Base-by-base conservation (phyloP, 2,797 vertebrate genomes). In the Delichon dasypus region DNA sequence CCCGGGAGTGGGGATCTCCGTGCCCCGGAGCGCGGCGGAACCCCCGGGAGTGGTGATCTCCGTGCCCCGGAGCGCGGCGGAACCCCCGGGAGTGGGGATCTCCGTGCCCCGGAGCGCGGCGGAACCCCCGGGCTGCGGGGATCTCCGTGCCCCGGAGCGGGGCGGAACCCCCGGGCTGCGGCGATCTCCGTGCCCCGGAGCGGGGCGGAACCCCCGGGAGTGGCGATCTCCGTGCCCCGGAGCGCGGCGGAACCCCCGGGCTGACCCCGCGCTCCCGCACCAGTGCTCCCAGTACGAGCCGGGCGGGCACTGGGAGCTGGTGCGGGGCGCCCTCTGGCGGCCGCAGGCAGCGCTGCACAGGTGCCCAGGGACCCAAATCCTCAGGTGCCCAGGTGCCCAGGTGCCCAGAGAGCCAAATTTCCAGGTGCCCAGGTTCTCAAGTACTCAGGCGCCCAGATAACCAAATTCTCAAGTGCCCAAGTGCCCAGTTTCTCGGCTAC, bases 51-150 rank as follows among this genome's bases (percentile, higher is more conserved):
- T 2, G 17, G 27, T n/a, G 48, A 7, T 72, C 27, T 18, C 7
- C 10, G 67, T 25, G 9, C 57, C 55, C 6, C 26, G 1, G 57
- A 19, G 10, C 20, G 32, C 7, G 3, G 61, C 26, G 30, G 30
- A 5, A 3, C 9, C 38, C 55, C 47, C 23, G 34, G 32, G 66
- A 25, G n/a, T 13, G 19, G 27, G 10, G 48, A 7, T 72, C 27
- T 18, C 7, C 36, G 36, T n/a, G n/a, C n/a, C n/a, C n/a, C n/a
- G n/a, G n/a, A n/a, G n/a, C n/a, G n/a, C n/a, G n/a, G n/a, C n/a
- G n/a, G n/a, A n/a, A n/a, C n/a, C 0, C 9, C 16, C 1, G 7
- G 57, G 7, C 25, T 23, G 38, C 2, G 17, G 27, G n/a, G 48
- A 7, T 72, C 27, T 18, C 7, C 10, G 67, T 25, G 9, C 57